Percentiles rank a stretch among this genome's conserved stretches.
Evolutionary conservation across 2,113 vertebrate species (phyloP).

Genomic region (Notarius lentiginosus): DNA sequence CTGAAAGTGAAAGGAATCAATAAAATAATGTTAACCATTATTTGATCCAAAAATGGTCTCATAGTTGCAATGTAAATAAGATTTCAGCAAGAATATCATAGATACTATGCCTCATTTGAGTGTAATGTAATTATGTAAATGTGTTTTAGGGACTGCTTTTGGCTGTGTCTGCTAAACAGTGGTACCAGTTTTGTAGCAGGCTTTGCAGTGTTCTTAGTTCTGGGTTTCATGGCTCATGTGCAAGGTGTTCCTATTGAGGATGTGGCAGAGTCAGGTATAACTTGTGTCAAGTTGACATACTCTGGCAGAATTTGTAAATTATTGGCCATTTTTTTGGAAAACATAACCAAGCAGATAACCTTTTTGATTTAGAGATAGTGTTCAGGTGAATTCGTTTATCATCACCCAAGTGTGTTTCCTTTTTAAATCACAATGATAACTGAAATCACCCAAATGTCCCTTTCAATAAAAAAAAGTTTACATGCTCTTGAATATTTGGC

Average conservation of each 20-base stretch:
- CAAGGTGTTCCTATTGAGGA: slow-evolving; percentile 67
- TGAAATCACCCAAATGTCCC: too few species aligned
- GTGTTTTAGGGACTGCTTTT: slow-evolving; percentile 68
- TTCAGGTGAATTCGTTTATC: too few species aligned
- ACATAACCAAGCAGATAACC: too few species aligned
- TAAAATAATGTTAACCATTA: not conserved
- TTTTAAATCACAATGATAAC: too few species aligned
- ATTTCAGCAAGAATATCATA: not conserved
- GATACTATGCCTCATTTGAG: not conserved
- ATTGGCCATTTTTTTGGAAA: too few species aligned
- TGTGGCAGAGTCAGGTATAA: slow-evolving; percentile 75
- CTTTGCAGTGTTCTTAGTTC: slow-evolving; percentile 75
- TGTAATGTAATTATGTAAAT: slow-evolving; percentile 4
- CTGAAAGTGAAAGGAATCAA: not conserved
- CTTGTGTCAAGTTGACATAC: not conserved
- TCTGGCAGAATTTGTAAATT: too few species aligned
- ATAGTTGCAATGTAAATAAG: not conserved
- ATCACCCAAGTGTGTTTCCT: too few species aligned
- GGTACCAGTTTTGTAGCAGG: slow-evolving; percentile 73
- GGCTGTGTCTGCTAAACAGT: slow-evolving; percentile 73
- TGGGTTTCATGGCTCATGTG: slow-evolving; percentile 77
- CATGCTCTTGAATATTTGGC: too few species aligned
- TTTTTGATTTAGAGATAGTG: too few species aligned
- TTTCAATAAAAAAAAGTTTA: too few species aligned
- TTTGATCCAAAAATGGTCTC: not conserved